Base-by-base conservation (phyloP, 2,797 vertebrate species). In the Stomatorhinus walkeri region DNA sequence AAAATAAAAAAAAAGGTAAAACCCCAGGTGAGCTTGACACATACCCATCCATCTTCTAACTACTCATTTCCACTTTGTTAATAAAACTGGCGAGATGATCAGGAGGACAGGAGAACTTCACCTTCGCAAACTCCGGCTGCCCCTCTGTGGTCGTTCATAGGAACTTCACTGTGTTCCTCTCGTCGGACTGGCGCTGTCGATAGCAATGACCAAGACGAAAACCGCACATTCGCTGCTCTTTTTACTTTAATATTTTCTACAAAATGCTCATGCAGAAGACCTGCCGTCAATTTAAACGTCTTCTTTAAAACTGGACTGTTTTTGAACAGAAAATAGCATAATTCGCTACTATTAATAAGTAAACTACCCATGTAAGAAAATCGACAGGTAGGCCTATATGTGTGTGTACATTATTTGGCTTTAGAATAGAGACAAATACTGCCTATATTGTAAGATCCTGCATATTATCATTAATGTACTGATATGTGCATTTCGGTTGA, bases 101-200 rank as follows among this genome's bases (percentile, higher is more conserved):
- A 51, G 22, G 2, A 79, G 40, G 24, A 43, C 19, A 84, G 46
- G n/a, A 24, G 81, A 49, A 12, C 9, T 22, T 84, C 10, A 48
- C 46, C 81, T 10, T 84, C 2, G 24, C 52, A 56, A 89, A 52
- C 19, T 0, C 83, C 4, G 81, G 12, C 24, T 54, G 88, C 88
- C 88, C 24, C 88, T 59, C 84, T 76, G 88, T 76, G 88, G 88
- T 24, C 19, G 68, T 52, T 52, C 84, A 8, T 16, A 7, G 72
- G 36, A 79, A 79, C 72, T 79, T 40, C 72, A 79, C 8, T 43
- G 72, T 43, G 6, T 79, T 40, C 28, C 72, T 36, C 12, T 16
- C 32, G 2, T 40, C 1, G 1, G 68, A 16, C 28, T 32, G 28
- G 32, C 32, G 32, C 32, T 36, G 28, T 36, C 28, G 3, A 28